Evolutionary conservation across 2,888 invertebrate species (phyloP), one percentile per base, ranked within the genome.

Genomic region (Tigriopus californicus): DNA sequence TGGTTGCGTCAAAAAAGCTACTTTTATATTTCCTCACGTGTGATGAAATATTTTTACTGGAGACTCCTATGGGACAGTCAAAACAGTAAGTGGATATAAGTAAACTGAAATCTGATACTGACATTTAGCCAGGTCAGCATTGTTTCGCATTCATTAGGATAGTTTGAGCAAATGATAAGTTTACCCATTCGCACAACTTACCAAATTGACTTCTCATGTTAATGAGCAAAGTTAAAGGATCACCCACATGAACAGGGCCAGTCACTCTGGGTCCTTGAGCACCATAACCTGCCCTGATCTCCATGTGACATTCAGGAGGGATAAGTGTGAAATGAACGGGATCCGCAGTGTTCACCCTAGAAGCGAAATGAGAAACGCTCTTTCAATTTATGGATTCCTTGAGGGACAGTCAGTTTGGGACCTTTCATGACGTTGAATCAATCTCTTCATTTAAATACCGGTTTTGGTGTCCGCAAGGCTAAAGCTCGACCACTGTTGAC

Each of bases 281-380:
- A 13, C 89, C 88, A 70, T 89, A 91, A 22, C 91, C 91, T 65
- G 87, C 82, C 64, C 89, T 77, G 67, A 91, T 90, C 75, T 91
- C 91, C 91, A 91, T 91, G 74, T 90, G 89, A 70, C 90, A 91
- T 71, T 91, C 90, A 0, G 91, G 91, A 1, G 91, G 91, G 64
- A 87, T 87, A 57, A 91, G 74, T 0, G 90, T 90, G 69, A 91
- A 91, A 44, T 90, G 86, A 18, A 91, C 88, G 15, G 91, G 91
- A 73, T 90, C 90, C 53, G 90, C 91, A 41, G 91, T 91, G 61
- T 90, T 90, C 64, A 90, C 89, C 72, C 90, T 90, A 72, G 49
- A 71, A 71, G 64, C 62, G 62, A 63, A 61, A 56, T 41, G 53
- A 41, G 41, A 33, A 41, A 58, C 18, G 48, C 3, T 33, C 33